Base-by-base conservation (phyloP, 2,888 invertebrate species). In the Ophion ellenae region DNA sequence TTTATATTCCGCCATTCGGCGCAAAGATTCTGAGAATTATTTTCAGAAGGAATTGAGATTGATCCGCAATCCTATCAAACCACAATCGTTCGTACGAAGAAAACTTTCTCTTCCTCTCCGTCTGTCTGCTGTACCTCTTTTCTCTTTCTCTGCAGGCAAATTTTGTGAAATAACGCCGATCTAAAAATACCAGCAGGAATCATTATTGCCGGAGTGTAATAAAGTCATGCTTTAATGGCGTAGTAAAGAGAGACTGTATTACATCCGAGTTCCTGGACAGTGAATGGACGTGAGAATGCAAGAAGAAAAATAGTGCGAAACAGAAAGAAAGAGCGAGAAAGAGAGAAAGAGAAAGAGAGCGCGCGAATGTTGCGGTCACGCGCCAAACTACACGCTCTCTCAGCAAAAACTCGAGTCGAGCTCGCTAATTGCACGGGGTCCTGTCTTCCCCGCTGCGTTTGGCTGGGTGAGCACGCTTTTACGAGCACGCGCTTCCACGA, bases 281-380 rank as follows among this genome's bases (percentile, higher is more conserved):
- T 80, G 80, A 80, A 80, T 80, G 80, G 24, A 80, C 70, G 70
- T 63, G 24, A 67, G 77, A 77, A 67, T 59, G 77, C 77, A 67
- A 64, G 36, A 24, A 61, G 59, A 73, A 61, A 73, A 61, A 73
- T 32, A 73, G n/a, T 32, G 10, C 5, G 57, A 61, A 36, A 0
- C 10, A 57, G 28, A 10, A 61, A 63, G 2, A 53, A 5, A 53
- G 53, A 53, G 11, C 53, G 66, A 47, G 57, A 57, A 36, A 76
- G 64, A 66, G 59, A 71, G 32, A 28, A n/a, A 24, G 47, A 71
- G 32, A 9, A 57, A 45, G 61, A 36, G 61, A 75, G 53, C 28
- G n/a, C 28, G 45, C 28, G 70, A 69, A 45, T 57, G 78, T 67
- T 47, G 40, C 81, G 36, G 81, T 81, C 81, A 81, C 81, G 81